Conservation (phyloP, 2,888 invertebrate genomes). For the Eurois occulta region DNA sequence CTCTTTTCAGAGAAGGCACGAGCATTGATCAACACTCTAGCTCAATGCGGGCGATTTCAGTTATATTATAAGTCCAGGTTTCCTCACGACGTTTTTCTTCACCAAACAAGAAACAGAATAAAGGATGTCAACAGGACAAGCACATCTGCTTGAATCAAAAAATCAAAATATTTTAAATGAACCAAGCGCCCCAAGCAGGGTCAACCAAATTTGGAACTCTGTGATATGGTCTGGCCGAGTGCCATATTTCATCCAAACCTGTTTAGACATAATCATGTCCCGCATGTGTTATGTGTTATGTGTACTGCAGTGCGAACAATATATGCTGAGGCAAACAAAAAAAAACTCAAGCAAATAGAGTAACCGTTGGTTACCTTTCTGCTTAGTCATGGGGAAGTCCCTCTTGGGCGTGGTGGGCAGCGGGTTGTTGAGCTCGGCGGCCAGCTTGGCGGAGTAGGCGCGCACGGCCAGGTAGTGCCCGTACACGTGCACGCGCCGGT, state of each 20-base stretch:
- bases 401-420: constrained; percentile 59
- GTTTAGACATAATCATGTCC: no score
- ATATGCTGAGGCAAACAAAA: no score
- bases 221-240: not conserved
- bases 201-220: no score
- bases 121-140: not conserved
- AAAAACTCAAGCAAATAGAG: no score
- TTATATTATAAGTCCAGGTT: not conserved
- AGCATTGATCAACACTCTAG: not conserved
- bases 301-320: no score
- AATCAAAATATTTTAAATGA: no score
- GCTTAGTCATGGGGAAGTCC: constrained; percentile 70
- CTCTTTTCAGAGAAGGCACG: not conserved
- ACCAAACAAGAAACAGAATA: not conserved
- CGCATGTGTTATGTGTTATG: no score
- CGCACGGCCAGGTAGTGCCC: constrained; percentile 76
- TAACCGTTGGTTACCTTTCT: constrained; percentile 72
- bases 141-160: not conserved
- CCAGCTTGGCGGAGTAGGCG: constrained; percentile 60
- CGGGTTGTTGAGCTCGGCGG: constrained; percentile 22
- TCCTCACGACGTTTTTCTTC: not conserved
- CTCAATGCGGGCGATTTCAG: not conserved
- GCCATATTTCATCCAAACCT: no score
- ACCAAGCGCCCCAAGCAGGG: no score
- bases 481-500: constrained; percentile 75